Base-by-base conservation (phyloP, 2,797 vertebrate genomes). In the Smutsia temminckii region DNA sequence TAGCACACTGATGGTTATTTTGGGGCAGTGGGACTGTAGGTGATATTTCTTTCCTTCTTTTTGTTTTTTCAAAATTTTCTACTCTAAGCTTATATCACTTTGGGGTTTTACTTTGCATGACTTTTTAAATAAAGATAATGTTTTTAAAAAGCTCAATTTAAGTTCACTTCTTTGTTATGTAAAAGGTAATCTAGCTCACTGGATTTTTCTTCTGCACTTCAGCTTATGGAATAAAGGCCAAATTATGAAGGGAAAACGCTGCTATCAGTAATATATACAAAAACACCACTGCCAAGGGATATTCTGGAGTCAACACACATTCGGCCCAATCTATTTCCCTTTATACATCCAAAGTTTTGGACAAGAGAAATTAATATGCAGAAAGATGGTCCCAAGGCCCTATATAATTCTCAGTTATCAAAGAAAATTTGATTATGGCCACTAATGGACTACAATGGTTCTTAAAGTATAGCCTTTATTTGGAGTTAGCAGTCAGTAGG, bases 391-490 rank as follows among this genome's bases (percentile, higher is more conserved):
- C 93, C 90, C 51, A 72, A 96, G 75, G 74, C 68, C 66, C 37
- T 94, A 79, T 78, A 77, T 57, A 96, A 85, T 93, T 94, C 66
- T 92, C 89, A 96, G 66, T 91, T 95, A 91, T 87, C 66, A 92
- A 96, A 89, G 83, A 77, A 84, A 93, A 93, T 89, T 83, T 89
- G 61, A 83, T 94, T 95, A 72, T 87, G 92, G 69, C 46, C 66
- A 94, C 91, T 95, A 90, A 95, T 90, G 93, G 93, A 96, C 81
- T 79, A 84, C 95, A 80, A 25, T 25, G 32, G 63, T 59, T 97
- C 86, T 96, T 95, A 78, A 89, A 94, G 59, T 66, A 68, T 57
- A 68, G 29, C 57, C 42, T 96, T 93, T 78, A 81, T 89, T 89
- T 93, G 79, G 61, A 95, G 88, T 95, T 92, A 94, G 66, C 79